These are phyloP conservation scores for Drosophila borborema DNA, from an alignment of 2,888 invertebrate species.

Conservation along the genomic window DNA sequence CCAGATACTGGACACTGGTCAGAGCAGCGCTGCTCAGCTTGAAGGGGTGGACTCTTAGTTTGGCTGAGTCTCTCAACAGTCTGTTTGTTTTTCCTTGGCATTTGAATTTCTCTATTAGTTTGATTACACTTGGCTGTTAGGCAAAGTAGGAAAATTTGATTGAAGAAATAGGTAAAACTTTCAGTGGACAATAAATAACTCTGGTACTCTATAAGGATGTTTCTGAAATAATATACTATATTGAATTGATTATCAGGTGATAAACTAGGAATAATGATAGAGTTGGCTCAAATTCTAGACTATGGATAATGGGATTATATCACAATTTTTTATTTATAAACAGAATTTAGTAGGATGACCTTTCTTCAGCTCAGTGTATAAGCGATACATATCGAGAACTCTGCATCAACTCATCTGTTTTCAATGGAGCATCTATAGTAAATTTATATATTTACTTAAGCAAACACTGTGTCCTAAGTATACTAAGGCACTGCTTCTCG, in stretches of 20 bases:
- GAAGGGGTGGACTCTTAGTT: constrained; percentile 17
- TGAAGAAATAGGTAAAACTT: neutral
- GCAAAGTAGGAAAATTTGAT: constrained; percentile 4
- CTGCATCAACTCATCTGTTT: neutral
- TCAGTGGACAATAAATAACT: neutral
- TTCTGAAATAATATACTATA: neutral
- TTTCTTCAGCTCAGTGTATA: neutral
- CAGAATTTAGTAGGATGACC: neutral
- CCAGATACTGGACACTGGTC: constrained; percentile 44
- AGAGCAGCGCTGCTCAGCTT: constrained; percentile 26
- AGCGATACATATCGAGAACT: neutral
- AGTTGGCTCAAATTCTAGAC: too few species aligned
- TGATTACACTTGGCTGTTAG: constrained; percentile 43
- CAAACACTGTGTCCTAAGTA: constrained; percentile 14
- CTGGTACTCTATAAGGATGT: neutral
- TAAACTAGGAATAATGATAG: neutral
- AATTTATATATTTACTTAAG: neutral
- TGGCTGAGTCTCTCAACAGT: constrained; percentile 8
- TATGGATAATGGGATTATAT: too few species aligned
- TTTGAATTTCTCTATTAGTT: constrained; percentile 69
- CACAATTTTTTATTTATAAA: neutral
- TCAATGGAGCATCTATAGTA: neutral
- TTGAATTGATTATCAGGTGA: neutral
- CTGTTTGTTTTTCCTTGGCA: constrained; percentile 60
- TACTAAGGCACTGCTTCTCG: neutral